Conservation (phyloP, 2,113 vertebrate species). For the Onychorhynchus coronatus region DNA sequence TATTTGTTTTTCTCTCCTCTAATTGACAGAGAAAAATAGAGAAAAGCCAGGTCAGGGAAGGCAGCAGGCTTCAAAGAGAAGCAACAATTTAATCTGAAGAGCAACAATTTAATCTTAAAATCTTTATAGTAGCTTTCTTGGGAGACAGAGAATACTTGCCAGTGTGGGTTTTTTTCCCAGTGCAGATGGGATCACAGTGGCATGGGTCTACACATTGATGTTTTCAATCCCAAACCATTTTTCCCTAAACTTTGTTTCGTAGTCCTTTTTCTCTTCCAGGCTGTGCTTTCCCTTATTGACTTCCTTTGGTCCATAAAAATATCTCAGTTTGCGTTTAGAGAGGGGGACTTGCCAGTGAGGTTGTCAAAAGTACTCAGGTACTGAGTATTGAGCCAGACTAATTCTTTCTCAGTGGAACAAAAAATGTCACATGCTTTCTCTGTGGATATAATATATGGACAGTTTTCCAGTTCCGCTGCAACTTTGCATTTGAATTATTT, state of each 20-base stretch:
- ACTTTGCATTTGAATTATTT: background rate
- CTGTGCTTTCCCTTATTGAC: background rate
- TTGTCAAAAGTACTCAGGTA: background rate
- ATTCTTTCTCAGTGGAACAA: background rate
- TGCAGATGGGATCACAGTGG: background rate
- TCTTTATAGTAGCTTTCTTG: background rate
- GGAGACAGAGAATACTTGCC: background rate
- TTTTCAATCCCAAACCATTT: background rate
- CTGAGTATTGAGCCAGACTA: background rate
- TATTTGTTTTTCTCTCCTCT: background rate
- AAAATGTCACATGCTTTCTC: background rate
- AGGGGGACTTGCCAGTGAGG: background rate
- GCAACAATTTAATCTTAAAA: background rate
- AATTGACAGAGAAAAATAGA: background rate
- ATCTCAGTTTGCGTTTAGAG: background rate
- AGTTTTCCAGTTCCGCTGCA: background rate
- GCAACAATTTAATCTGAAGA: background rate
- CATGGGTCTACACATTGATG: background rate
- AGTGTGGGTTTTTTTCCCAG: background rate
- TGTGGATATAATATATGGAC: background rate
- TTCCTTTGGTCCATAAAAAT: background rate
- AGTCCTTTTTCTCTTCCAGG: background rate
- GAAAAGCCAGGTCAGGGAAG: background rate
- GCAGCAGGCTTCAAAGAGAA: background rate
- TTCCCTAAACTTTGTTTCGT: background rate